Percentiles rank a stretch among this genome's conserved stretches.
These are phyloP conservation scores for Penaeus vannamei DNA, from an alignment of 1,140 invertebrate species.

Conservation along the genomic window DNA sequence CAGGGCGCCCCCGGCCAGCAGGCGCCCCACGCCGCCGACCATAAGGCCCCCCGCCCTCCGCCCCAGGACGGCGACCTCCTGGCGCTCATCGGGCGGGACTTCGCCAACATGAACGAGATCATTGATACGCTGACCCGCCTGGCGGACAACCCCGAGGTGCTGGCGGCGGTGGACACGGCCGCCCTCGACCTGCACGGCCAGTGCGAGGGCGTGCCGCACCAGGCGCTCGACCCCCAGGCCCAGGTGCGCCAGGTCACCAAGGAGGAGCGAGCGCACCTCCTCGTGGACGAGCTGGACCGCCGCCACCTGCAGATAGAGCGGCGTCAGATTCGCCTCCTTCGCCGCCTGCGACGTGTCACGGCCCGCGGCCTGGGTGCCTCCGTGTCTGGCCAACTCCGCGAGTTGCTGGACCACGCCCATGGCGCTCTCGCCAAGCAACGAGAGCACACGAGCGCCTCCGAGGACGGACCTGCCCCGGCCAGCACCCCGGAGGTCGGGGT, in stretches of 20 bases:
- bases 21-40: background rate
- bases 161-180: slow-evolving; percentile 44
- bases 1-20: background rate
- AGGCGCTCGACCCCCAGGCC: background rate
- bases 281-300: slow-evolving; percentile 72
- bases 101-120: slow-evolving; percentile 58
- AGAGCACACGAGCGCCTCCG: slow-evolving; percentile 71
- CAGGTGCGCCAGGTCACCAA: slow-evolving; percentile 61
- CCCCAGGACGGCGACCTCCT: slow-evolving; percentile 53
- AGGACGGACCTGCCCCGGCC: slow-evolving; percentile 69
- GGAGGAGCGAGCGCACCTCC: slow-evolving; percentile 71
- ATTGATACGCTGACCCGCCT: slow-evolving; percentile 56
- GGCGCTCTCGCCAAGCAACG: slow-evolving; percentile 73
- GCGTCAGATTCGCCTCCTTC: slow-evolving; percentile 80
- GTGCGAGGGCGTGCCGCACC: background rate
- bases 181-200: background rate
- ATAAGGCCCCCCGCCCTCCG: slow-evolving; percentile 43
- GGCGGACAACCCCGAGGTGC: slow-evolving; percentile 57
- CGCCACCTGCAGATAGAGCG: slow-evolving; percentile 79
- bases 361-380: slow-evolving; percentile 81
- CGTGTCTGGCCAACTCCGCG: slow-evolving; percentile 81
- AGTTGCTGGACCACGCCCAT: slow-evolving; percentile 81
- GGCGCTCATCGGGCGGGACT: slow-evolving; percentile 55
- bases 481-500: slow-evolving; percentile 66
- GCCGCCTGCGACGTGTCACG: slow-evolving; percentile 83